These are phyloP conservation scores for Eunapius fragilis DNA, from an alignment of 37 sponge, comb jelly and placozoan genomes.

Conservation along the genomic window DNA sequence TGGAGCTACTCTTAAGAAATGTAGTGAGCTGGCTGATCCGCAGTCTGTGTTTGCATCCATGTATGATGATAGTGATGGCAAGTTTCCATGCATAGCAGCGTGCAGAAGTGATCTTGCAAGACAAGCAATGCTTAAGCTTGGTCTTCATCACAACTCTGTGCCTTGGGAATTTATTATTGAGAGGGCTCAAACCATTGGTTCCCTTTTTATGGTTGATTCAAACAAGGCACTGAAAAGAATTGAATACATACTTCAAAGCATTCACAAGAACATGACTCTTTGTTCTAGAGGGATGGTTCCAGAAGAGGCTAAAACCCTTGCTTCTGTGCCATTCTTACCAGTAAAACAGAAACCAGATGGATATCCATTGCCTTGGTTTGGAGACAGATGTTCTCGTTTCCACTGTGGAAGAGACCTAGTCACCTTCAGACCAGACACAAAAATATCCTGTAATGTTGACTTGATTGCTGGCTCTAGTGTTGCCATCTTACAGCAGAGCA, in stretches of 20 bases:
- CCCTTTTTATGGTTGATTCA: neutral
- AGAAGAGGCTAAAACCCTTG: neutral
- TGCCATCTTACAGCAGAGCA: neutral
- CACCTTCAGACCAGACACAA: neutral
- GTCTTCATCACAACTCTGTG: constrained; percentile 29
- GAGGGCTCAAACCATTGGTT: constrained; percentile 30
- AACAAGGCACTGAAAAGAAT: constrained; percentile 25
- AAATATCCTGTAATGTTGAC: neutral
- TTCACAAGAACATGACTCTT: neutral
- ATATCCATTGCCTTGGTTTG: constrained; percentile 36
- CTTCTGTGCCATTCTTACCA: constrained; percentile 39
- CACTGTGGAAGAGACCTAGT: neutral
- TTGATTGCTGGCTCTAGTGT: constrained; percentile 14
- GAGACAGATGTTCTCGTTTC: neutral
- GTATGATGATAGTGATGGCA: constrained; percentile 40
- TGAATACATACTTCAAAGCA: neutral
- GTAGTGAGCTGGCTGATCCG: constrained; percentile 33
- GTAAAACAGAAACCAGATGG: constrained; percentile 40
- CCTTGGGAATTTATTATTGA: constrained; percentile 41
- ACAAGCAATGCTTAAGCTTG: constrained; percentile 25
- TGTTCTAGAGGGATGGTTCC: neutral
- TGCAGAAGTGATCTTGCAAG: neutral
- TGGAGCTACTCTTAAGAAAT: constrained; percentile 18
- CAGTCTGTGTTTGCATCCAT: constrained; percentile 18
- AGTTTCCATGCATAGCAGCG: constrained; percentile 41